Evolutionary conservation across 2,888 invertebrate genomes (phyloP).

Genomic region (Campoplex nolae): DNA sequence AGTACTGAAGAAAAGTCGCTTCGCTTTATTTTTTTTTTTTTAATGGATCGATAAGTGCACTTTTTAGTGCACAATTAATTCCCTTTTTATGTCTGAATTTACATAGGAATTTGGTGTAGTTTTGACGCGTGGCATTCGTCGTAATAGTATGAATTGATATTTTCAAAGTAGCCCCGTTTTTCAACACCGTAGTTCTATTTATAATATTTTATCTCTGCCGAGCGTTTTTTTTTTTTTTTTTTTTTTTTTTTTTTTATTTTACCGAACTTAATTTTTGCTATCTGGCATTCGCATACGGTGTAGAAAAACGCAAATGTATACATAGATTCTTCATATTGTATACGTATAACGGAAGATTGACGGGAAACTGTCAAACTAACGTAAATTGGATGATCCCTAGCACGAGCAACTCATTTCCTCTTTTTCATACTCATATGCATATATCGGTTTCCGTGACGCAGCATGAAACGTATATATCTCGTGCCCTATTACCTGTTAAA

Average conservation of each 20-base stretch:
- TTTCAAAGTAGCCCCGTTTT: not conserved
- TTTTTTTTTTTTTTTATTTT: not conserved
- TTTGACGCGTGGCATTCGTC: too few species aligned
- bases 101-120: too few species aligned
- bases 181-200: not conserved
- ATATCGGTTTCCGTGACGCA: slow-evolving; percentile 4
- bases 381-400: not conserved
- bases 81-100: too few species aligned
- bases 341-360: not conserved
- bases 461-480: slow-evolving; percentile 5
- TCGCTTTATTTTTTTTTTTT: too few species aligned
- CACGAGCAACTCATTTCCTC: not conserved
- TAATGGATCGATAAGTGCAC: too few species aligned
- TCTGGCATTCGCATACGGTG: not conserved
- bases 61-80: too few species aligned
- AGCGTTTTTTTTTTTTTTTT: not conserved
- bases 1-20: not conserved
- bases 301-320: not conserved
- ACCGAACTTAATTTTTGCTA: not conserved
- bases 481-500: slow-evolving; percentile 20
- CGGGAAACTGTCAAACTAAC: not conserved
- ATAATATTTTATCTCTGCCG: not conserved
- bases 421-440: not conserved
- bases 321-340: not conserved
- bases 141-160: too few species aligned